Base-by-base conservation (phyloP, 2,888 invertebrate genomes). In the Iphiclides podalirius region DNA sequence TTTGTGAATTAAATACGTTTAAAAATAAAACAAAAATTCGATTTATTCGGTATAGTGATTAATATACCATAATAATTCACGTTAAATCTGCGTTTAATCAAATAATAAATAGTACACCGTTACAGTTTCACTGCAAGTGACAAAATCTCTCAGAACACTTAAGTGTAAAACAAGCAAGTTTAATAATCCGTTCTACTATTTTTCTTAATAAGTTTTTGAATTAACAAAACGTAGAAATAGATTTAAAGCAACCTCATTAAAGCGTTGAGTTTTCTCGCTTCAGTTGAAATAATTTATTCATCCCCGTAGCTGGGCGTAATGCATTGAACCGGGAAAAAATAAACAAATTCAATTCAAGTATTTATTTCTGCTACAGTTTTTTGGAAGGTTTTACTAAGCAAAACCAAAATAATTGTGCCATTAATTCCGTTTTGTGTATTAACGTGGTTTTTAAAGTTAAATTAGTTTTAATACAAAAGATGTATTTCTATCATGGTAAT, bases 181-280 rank as follows among this genome's bases (percentile, higher is more conserved):
- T 39, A 23, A 39, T 13, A 39, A 39, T 23, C 23, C 14, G 14
- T 23, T 26, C 23, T 9, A 39, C 39, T 26, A 39, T n/a, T 39
- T 12, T 33, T 39, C 39, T 39, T 23, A 26, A 15, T 8, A 3
- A 26, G 23, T 26, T 39, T 39, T 39, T 26, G 23, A 26, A 23
- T 12, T 1, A 33, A 40, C 26, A 11, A 31, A 40, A 40, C 13
- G 7, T 9, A n/a, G 28, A 28, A 40, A 40, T 40, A 31, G 40
- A 28, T 45, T 45, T 37, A 45, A 45, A 37, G 16, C 28, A 45
- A 45, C 15, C 37, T 31, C 28, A 34, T 45, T 45, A 45, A 45
- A 37, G 37, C 36, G 3, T 14, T 1, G 12, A 39, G 39, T 39
- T 44, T 36, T 26, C 20, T 36, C 45, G 28, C 37, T 45, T 17